Conservation (phyloP, 2,888 invertebrate species). For the Prostheceraeus crozeri region DNA sequence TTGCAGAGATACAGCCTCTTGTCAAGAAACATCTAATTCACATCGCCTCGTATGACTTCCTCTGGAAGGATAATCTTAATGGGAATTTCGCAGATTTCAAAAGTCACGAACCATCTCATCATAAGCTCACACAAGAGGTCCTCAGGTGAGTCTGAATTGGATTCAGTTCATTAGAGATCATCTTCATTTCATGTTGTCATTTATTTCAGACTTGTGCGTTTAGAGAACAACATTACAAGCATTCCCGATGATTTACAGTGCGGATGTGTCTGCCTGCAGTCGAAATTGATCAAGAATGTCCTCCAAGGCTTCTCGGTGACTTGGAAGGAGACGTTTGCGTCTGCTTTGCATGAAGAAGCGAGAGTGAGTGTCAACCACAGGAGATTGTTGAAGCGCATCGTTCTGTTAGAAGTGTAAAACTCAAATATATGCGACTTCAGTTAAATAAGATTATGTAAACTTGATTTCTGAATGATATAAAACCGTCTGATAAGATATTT, state of each 20-base stretch:
- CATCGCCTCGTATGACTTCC: conserved; percentile 54
- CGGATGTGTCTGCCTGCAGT: conserved; percentile 52
- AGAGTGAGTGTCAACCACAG: no score
- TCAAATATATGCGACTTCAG: no score
- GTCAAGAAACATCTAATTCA: conserved; percentile 52
- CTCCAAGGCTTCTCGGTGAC: conserved; percentile 55
- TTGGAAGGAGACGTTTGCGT: conserved; percentile 56
- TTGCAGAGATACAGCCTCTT: conserved; percentile 47
- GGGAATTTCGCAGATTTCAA: conserved; percentile 54
- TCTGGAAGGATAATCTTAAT: conserved; percentile 56
- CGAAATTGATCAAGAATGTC: conserved; percentile 52
- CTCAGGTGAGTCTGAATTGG: background rate
- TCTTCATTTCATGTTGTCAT: no score
- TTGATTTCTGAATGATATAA: no score
- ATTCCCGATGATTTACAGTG: conserved; percentile 46
- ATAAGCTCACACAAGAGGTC: background rate
- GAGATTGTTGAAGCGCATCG: no score
- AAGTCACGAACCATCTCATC: conserved; percentile 7
- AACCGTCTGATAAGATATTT: no score
- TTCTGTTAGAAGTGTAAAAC: background rate
- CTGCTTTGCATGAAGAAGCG: conserved; percentile 50
- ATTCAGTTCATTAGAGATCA: background rate
- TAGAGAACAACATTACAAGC: conserved; percentile 51
- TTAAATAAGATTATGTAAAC: no score
- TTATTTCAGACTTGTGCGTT: conserved; percentile 45